Evolutionary conservation across 2,797 vertebrate species (phyloP).

Genomic region (Bufotes viridis): DNA sequence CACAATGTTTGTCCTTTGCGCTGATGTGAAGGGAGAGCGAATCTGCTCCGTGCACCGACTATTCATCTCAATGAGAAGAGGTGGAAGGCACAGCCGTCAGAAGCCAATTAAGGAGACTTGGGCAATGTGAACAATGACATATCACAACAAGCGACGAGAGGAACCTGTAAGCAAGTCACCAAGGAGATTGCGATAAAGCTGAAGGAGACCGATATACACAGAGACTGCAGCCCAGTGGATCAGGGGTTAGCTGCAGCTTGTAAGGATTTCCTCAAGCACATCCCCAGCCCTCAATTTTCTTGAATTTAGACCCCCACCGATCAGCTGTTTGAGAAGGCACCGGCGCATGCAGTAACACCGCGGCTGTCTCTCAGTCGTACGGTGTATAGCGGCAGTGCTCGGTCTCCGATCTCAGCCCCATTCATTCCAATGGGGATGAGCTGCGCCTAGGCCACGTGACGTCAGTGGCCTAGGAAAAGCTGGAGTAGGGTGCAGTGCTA

Average conservation of each 20-base stretch:
- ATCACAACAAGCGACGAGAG: neutral
- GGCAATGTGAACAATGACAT: neutral
- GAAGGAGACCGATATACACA: neutral
- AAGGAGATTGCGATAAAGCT: neutral
- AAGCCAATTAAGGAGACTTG: constrained; percentile 11
- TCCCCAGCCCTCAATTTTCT: no score
- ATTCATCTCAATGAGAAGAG: neutral
- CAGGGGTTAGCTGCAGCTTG: neutral
- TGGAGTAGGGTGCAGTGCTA: no score
- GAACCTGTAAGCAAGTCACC: neutral
- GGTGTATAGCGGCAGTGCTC: no score
- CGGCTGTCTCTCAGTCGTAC: no score
- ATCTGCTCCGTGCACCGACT: neutral
- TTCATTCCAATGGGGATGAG: no score
- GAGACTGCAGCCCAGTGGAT: neutral
- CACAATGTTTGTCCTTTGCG: neutral
- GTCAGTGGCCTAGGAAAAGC: no score
- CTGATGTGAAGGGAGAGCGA: neutral
- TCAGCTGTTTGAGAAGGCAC: no score
- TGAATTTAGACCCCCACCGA: no score
- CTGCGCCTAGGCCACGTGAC: no score
- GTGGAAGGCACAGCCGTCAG: neutral
- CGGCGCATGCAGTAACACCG: no score
- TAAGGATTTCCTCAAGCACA: no score
- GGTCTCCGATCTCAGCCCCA: no score